phyloP scores from a whole-genome alignment of 35 echinoderm and acorn worm species.

The Hemicentrotus pulcherrimus region DNA sequence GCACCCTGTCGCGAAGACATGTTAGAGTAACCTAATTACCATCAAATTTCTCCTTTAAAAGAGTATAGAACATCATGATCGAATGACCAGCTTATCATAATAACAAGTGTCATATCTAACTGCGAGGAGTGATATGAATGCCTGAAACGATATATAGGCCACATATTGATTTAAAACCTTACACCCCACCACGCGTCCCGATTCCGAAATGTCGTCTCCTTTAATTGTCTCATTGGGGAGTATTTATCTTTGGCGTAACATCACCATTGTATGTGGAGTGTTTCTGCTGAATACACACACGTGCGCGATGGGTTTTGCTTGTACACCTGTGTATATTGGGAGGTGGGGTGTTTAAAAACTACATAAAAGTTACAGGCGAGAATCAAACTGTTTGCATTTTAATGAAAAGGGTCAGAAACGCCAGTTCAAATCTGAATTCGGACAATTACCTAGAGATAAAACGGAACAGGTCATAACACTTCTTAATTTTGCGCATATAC shows the following conservation, averaged over 20 bases:
- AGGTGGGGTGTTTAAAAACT: no score
- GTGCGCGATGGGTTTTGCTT: neutral
- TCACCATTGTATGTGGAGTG: neutral
- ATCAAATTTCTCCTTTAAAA: neutral
- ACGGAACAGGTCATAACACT: no score
- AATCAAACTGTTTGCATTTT: neutral
- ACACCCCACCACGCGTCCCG: neutral
- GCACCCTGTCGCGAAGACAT: no score
- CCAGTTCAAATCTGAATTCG: no score
- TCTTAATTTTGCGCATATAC: no score
- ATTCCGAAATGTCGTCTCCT: neutral
- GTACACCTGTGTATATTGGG: conserved; percentile 31
- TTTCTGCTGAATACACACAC: conserved; percentile 2
- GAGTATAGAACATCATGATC: no score
- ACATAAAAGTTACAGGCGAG: neutral
- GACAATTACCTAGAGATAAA: no score
- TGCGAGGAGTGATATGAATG: neutral
- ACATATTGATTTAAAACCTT: neutral
- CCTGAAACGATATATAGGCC: neutral
- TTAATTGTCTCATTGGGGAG: neutral
- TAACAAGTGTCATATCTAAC: neutral
- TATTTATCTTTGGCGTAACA: conserved; percentile 17
- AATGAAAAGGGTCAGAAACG: no score
- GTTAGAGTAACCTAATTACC: neutral
- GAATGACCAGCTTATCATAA: no score